Conservation (phyloP, 2,888 invertebrate genomes). For the Cosmorhoe ocellata region DNA sequence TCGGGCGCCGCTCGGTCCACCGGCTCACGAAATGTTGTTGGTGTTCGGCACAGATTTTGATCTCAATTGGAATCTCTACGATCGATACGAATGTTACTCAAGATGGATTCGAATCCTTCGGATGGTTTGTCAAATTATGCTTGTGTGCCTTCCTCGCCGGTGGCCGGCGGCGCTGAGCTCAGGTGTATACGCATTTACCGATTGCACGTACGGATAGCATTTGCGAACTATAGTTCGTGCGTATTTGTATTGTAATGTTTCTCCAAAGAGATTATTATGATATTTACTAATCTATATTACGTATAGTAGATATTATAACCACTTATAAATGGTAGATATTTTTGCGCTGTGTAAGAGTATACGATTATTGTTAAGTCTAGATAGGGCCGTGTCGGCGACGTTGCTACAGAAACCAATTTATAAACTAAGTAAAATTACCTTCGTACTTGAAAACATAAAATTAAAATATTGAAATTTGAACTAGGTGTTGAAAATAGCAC, state of each 20-base stretch:
- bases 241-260: constrained; percentile 52
- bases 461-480: too few relatives aligned
- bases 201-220: constrained; percentile 42
- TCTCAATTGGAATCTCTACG: constrained; percentile 47
- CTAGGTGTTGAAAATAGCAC: background rate
- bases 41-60: constrained; percentile 67
- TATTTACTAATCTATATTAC: constrained; percentile 49
- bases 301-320: constrained; percentile 55
- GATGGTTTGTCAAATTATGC: constrained; percentile 65
- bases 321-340: constrained; percentile 59
- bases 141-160: constrained; percentile 74
- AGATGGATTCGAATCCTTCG: constrained; percentile 50
- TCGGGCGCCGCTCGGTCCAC: constrained; percentile 47
- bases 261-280: constrained; percentile 76
- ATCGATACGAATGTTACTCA: constrained; percentile 39
- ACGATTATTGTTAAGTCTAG: constrained; percentile 63
- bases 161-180: constrained; percentile 50
- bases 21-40: constrained; percentile 60
- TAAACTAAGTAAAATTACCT: constrained; percentile 3
- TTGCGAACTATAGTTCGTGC: constrained; percentile 61
- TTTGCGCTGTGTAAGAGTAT: constrained; percentile 77
- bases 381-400: constrained; percentile 52
- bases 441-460: background rate
- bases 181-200: constrained; percentile 53
- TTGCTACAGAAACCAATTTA: constrained; percentile 39